phyloP scores from a whole-genome alignment of 2,797 vertebrate genomes.

The Sphaeramia orbicularis region DNA sequence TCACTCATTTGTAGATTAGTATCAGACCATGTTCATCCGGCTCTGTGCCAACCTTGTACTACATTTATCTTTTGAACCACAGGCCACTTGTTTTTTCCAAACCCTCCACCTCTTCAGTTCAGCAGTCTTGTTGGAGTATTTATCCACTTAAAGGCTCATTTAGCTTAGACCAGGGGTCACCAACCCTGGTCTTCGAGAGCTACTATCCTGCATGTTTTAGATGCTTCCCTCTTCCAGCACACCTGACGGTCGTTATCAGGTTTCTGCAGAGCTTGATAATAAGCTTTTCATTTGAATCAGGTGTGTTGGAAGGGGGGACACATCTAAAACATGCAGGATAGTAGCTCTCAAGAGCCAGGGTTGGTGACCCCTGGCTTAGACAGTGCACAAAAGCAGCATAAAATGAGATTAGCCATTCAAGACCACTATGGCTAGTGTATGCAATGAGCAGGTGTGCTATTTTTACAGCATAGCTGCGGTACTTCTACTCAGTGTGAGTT shows the following conservation, averaged over 20 bases:
- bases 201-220: too few relatives aligned
- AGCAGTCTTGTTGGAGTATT: not conserved
- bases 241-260: too few relatives aligned
- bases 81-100: not conserved
- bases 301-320: too few relatives aligned
- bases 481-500: too few relatives aligned
- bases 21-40: not conserved
- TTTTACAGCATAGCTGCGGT: slow-evolving; percentile 5
- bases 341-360: too few relatives aligned
- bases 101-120: not conserved
- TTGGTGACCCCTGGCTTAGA: too few relatives aligned
- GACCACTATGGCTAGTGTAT: not conserved
- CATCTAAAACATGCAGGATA: too few relatives aligned
- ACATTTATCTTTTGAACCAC: not conserved
- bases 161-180: too few relatives aligned
- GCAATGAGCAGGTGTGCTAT: not conserved
- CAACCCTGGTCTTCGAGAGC: too few relatives aligned
- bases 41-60: not conserved
- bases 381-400: not conserved
- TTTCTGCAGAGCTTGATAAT: too few relatives aligned
- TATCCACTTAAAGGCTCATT: not conserved
- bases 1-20: slow-evolving; percentile 4
- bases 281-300: too few relatives aligned
- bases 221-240: too few relatives aligned
- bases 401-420: not conserved